phyloP scores from a whole-genome alignment of 2,797 vertebrate species.

The Podarcis siculus region DNA sequence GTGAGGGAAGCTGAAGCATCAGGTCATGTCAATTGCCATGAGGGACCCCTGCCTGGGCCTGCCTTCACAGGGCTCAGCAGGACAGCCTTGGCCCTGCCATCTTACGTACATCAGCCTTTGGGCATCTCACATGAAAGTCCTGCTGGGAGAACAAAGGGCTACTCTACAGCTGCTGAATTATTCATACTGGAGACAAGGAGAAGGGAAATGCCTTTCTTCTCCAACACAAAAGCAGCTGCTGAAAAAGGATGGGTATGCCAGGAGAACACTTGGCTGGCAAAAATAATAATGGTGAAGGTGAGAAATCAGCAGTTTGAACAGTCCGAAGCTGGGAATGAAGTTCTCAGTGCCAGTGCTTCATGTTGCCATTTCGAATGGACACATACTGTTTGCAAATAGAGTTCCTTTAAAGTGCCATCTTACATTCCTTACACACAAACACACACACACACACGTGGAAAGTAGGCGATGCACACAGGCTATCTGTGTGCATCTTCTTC shows the following conservation, averaged over 20 bases:
- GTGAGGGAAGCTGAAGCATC: not conserved
- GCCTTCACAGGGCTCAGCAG: not conserved
- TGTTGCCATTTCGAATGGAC: not conserved
- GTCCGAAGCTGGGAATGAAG: not conserved
- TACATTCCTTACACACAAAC: no score
- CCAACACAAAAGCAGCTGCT: not conserved
- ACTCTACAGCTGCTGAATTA: not conserved
- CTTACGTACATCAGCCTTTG: not conserved
- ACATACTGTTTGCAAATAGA: no score
- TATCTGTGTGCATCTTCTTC: no score
- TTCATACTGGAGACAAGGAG: not conserved
- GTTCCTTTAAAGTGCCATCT: no score
- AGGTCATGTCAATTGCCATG: not conserved
- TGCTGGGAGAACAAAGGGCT: slow-evolving; percentile 9
- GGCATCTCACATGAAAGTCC: not conserved
- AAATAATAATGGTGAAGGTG: not conserved
- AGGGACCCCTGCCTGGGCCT: not conserved
- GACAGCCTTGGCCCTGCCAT: not conserved
- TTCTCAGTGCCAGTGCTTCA: not conserved
- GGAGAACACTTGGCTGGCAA: not conserved
- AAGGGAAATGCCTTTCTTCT: not conserved
- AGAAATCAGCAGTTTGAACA: not conserved
- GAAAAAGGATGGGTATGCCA: not conserved
- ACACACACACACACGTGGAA: no score
- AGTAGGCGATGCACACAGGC: no score